These are phyloP conservation scores for Streptopelia turtur DNA, from an alignment of 2,797 vertebrate genomes.

Conservation along the genomic window DNA sequence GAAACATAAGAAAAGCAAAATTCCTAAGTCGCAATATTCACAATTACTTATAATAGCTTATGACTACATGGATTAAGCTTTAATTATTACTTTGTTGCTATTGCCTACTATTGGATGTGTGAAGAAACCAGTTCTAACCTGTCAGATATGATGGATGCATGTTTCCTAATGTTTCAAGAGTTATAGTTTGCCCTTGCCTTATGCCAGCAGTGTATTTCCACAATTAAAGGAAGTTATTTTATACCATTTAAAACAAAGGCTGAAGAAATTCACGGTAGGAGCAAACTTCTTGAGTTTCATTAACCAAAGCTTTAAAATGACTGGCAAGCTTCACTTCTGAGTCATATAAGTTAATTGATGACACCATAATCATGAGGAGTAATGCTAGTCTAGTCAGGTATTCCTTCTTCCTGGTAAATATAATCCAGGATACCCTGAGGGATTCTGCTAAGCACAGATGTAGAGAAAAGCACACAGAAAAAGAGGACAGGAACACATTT, in stretches of 20 bases:
- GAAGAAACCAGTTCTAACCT: constrained; percentile 27
- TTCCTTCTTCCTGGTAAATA: constrained; percentile 68
- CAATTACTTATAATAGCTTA: constrained; percentile 57
- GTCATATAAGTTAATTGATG: constrained; percentile 63
- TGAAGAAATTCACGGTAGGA: constrained; percentile 62
- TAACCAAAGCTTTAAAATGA: constrained; percentile 62
- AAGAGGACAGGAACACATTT: constrained; percentile 72
- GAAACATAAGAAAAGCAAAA: constrained; percentile 33
- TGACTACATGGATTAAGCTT: constrained; percentile 49
- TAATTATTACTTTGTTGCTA: constrained; percentile 46
- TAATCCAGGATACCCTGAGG: constrained; percentile 67
- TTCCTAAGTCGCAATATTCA: neutral
- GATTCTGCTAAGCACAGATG: constrained; percentile 67
- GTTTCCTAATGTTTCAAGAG: constrained; percentile 17
- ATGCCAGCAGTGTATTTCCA: constrained; percentile 51
- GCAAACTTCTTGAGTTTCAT: constrained; percentile 51
- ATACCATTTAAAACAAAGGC: constrained; percentile 59
- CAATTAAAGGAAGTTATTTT: constrained; percentile 64
- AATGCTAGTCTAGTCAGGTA: constrained; percentile 70
- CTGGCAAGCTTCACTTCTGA: constrained; percentile 64
- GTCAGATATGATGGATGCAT: neutral
- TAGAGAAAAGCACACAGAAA: constrained; percentile 63
- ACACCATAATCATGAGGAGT: constrained; percentile 52
- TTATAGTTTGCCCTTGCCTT: constrained; percentile 19
- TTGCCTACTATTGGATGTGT: neutral